Base-by-base conservation (phyloP, 2,113 vertebrate genomes). In the Bombycilla garrulus region DNA sequence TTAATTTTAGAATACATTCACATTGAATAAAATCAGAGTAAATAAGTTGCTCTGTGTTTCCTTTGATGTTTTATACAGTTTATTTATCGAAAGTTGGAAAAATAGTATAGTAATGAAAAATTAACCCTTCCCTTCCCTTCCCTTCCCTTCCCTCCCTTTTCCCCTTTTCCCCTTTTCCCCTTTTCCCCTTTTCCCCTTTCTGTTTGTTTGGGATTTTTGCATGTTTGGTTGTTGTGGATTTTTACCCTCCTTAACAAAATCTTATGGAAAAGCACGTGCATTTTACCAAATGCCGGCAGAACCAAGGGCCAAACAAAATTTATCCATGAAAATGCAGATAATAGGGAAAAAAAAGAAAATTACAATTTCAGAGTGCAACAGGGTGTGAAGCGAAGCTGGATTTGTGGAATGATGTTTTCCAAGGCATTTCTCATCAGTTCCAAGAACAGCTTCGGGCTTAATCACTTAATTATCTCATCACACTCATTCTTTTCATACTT, bases 61-160 rank as follows among this genome's bases (percentile, higher is more conserved):
- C 25, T 86, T 58, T 73, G 50, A 62, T 53, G 18, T 40, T 84
- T 76, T 72, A 40, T 28, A 38, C 4, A 45, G 18, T 13, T 11
- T 86, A 61, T 91, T 86, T 73, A 73, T 58, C 72, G 53, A 64
- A 66, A 51, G 18, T 47, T 20, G 38, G 54, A 84, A 93, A 79
- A 80, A 81, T 26, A 23, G 3, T 21, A 31, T 12, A 50, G 6
- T 45, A 66, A 81, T 67, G 10, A 79, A 92, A 92, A 86, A 61
- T 26, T 23, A 48, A 66, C 2, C n/a, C 33, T 36, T 21, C 7
- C 7, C 7, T 40, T 15, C 31, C 22, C 24, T 21, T 20, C 9
- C 22, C 22, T 19, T 4, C 35, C 22, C 6, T 42, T 23, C 12
- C 21, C 21, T 51, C 14, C 11, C n/a, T 11, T 15, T n/a, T 17